Conservation (phyloP, 2,888 invertebrate species). For the Notocelia uddmanniana region DNA sequence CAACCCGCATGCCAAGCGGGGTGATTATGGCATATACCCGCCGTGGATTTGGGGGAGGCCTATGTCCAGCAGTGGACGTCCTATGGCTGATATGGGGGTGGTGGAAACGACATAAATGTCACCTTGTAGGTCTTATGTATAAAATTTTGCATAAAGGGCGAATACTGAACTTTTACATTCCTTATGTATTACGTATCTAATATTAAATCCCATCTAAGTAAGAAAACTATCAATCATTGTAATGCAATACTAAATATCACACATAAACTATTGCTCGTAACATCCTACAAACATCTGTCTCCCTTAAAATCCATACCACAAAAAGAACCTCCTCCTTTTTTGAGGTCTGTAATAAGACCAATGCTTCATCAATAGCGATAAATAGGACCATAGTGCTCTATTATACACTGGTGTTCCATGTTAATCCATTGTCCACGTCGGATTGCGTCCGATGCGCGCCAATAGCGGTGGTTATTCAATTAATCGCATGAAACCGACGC, state of each 20-base stretch:
- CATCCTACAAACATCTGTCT: too few relatives aligned
- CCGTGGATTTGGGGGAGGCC: too few relatives aligned
- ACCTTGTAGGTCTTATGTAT: background rate
- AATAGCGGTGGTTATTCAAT: slow-evolving; percentile 33
- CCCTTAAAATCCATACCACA: too few relatives aligned
- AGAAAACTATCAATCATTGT: background rate
- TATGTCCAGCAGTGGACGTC: too few relatives aligned
- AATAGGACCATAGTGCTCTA: background rate
- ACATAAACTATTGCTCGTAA: background rate
- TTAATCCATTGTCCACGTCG: slow-evolving; percentile 19
- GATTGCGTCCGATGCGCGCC: slow-evolving; percentile 10
- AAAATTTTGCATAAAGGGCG: background rate
- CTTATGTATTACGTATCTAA: background rate
- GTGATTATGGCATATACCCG: too few relatives aligned
- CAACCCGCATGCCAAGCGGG: too few relatives aligned
- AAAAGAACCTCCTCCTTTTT: too few relatives aligned
- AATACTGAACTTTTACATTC: background rate
- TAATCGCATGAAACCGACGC: slow-evolving; percentile 26
- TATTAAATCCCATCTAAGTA: background rate
- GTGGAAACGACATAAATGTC: too few relatives aligned
- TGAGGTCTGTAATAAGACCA: too few relatives aligned
- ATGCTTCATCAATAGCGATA: background rate
- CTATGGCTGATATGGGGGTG: too few relatives aligned
- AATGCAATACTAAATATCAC: background rate
- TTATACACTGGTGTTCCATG: background rate